phyloP scores from a whole-genome alignment of 1,140 invertebrate species.

The Daktulosphaira vitifoliae region DNA sequence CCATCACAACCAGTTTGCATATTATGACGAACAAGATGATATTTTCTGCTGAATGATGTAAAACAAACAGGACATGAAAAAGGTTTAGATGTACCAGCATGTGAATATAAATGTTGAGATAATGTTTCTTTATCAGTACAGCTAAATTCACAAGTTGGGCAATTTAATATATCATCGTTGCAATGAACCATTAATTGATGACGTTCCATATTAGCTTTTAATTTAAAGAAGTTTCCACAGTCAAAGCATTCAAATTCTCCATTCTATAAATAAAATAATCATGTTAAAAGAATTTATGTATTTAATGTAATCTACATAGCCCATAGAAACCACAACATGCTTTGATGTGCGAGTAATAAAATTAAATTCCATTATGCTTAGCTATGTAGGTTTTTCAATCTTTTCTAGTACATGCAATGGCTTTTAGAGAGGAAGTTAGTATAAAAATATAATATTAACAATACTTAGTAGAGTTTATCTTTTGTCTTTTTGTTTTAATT shows the following conservation, averaged over 20 bases:
- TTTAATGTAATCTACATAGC: slow-evolving; percentile 2
- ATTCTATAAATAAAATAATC: slow-evolving; percentile 42
- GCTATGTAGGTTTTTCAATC: no score
- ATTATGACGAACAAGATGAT: slow-evolving; percentile 65
- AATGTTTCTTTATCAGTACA: slow-evolving; percentile 48
- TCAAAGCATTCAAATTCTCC: slow-evolving; percentile 47
- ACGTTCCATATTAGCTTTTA: slow-evolving; percentile 46
- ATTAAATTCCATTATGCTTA: no score
- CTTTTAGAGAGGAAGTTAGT: no score
- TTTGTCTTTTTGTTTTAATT: no score
- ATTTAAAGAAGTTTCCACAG: slow-evolving; percentile 51
- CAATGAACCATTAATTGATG: slow-evolving; percentile 47
- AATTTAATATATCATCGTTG: slow-evolving; percentile 44
- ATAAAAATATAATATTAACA: no score
- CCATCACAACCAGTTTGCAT: slow-evolving; percentile 64
- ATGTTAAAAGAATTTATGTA: background rate
- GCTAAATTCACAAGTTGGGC: slow-evolving; percentile 46
- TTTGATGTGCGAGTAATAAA: no score
- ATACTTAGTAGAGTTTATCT: no score
- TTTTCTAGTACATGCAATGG: no score
- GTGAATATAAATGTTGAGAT: slow-evolving; percentile 48
- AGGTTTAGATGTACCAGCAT: slow-evolving; percentile 44
- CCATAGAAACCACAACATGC: no score
- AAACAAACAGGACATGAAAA: slow-evolving; percentile 52
- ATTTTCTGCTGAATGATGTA: slow-evolving; percentile 62